Evolutionary conservation across 1,140 invertebrate species (phyloP).

Genomic region (Phortica variegata): DNA sequence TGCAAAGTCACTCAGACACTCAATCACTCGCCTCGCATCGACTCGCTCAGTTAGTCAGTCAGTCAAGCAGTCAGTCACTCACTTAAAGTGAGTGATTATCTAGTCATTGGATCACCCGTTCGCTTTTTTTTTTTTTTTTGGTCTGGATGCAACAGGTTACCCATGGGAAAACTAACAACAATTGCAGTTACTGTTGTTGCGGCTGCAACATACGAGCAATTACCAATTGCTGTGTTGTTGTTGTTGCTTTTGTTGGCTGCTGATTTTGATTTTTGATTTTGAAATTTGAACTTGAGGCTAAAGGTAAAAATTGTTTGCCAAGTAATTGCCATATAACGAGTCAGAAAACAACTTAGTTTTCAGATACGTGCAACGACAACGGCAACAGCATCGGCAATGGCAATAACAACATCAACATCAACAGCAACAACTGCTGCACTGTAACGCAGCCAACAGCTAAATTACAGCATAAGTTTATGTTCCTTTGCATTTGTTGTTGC

Average conservation of each 20-base stretch:
- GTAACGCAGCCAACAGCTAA: too few relatives aligned
- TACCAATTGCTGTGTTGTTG: conserved; percentile 25
- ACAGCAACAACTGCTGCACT: not conserved
- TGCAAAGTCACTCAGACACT: conserved; percentile 16
- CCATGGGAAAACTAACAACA: conserved; percentile 43
- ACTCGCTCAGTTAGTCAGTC: conserved; percentile 1
- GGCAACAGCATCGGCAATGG: conserved; percentile 17
- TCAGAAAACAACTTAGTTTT: conserved; percentile 4
- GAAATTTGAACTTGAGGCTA: conserved; percentile 55
- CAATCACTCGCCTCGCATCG: too few relatives aligned
- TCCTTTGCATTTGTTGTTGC: too few relatives aligned
- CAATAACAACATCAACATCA: conserved; percentile 12
- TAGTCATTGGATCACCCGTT: too few relatives aligned
- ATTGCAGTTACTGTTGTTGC: conserved; percentile 1
- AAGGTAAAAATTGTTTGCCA: conserved; percentile 55
- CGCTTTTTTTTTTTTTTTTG: too few relatives aligned
- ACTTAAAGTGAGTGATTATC: conserved; percentile 48
- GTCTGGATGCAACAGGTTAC: conserved; percentile 38
- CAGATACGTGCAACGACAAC: too few relatives aligned
- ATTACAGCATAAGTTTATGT: too few relatives aligned
- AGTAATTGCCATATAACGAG: conserved; percentile 53
- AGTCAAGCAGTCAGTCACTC: conserved; percentile 5
- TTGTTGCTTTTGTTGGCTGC: not conserved
- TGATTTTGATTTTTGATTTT: conserved; percentile 46
- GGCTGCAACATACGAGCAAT: conserved; percentile 21